Evolutionary conservation across 2,113 vertebrate genomes (phyloP).

Genomic region (Danio rerio): GRCz12tu NC_133187.1:37440001-37440500

Average conservation of each 20-base stretch:
- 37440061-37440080: too few species aligned
- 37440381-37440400: conserved; percentile 57
- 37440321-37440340: conserved; percentile 11
- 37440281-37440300: conserved; percentile 23
- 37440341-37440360: conserved; percentile 49
- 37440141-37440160: not conserved
- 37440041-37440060: too few species aligned
- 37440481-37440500: conserved; percentile 55
- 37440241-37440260: conserved; percentile 16
- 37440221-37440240: conserved; percentile 8
- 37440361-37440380: conserved; percentile 51
- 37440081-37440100: not conserved
- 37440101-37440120: not conserved
- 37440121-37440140: not conserved
- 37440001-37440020: too few species aligned
- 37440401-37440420: conserved; percentile 57
- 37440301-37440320: conserved; percentile 30
- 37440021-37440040: too few species aligned
- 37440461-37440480: conserved; percentile 62
- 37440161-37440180: conserved; percentile 14
- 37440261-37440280: conserved; percentile 14
- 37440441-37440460: conserved; percentile 54
- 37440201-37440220: conserved; percentile 19
- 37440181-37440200: not conserved
- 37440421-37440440: conserved; percentile 59